Conservation (phyloP, 2,797 vertebrate species). For the Poeciliopsis gracilis region DNA sequence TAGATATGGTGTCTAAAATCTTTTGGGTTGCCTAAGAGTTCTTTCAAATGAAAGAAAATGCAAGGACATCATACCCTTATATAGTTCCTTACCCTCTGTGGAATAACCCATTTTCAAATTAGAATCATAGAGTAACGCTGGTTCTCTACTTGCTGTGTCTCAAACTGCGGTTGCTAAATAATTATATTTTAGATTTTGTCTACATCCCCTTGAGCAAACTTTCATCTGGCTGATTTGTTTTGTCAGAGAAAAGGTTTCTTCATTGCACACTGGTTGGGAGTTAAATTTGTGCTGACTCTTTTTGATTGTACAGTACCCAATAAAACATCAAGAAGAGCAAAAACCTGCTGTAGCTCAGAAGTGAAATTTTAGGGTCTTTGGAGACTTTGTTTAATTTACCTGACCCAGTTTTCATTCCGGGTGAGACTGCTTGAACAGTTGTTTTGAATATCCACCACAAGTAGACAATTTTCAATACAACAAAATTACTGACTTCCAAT, state of each 20-base stretch:
- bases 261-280: neutral
- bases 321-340: neutral
- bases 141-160: too few relatives aligned
- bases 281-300: neutral
- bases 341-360: too few relatives aligned
- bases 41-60: neutral
- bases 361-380: neutral
- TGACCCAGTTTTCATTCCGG: too few relatives aligned
- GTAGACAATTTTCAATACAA: neutral
- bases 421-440: neutral
- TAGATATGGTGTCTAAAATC: neutral
- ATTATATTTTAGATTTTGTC: neutral
- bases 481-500: neutral
- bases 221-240: neutral
- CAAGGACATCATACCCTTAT: neutral
- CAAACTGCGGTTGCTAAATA: neutral
- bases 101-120: too few relatives aligned
- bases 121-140: too few relatives aligned
- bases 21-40: neutral
- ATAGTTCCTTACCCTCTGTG: neutral
- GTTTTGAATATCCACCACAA: neutral
- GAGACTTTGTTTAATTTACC: too few relatives aligned
- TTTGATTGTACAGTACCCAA: neutral
- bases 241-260: neutral
- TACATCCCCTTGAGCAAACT: neutral